phyloP scores from a whole-genome alignment of 2,113 vertebrate genomes.

The Paracanthobrama guichenoti region DNA sequence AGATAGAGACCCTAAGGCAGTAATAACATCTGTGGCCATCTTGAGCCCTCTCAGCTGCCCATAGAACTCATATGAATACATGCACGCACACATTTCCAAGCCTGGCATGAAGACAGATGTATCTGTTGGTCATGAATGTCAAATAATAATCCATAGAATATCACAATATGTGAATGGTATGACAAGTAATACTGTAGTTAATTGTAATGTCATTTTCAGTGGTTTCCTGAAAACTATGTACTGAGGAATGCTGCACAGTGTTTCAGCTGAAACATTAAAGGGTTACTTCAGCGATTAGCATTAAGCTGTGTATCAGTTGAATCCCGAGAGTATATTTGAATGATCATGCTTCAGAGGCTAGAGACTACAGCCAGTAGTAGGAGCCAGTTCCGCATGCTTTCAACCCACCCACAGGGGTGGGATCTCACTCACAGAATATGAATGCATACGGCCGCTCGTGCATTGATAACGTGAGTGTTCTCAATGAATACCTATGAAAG shows the following conservation, averaged over 20 bases:
- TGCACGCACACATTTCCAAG: slow-evolving; percentile 2
- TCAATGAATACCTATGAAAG: too few relatives aligned
- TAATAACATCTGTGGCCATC: slow-evolving; percentile 53
- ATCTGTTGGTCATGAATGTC: not conserved
- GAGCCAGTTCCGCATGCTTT: too few relatives aligned
- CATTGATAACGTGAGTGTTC: too few relatives aligned
- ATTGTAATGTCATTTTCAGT: not conserved
- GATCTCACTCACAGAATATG: too few relatives aligned
- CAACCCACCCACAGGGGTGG: too few relatives aligned
- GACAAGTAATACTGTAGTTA: not conserved
- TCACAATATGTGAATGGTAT: slow-evolving; percentile 8
- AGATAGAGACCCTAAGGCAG: slow-evolving; percentile 27
- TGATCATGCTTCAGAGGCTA: too few relatives aligned
- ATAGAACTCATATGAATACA: not conserved
- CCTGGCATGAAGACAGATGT: not conserved
- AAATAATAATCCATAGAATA: not conserved
- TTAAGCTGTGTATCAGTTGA: too few relatives aligned
- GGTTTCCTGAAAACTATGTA: not conserved
- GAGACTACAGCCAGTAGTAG: too few relatives aligned
- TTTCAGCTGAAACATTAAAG: not conserved
- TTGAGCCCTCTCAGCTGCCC: slow-evolving; percentile 26
- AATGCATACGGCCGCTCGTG: too few relatives aligned
- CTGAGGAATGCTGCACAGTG: not conserved
- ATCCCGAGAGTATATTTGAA: too few relatives aligned
- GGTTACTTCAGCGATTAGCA: too few relatives aligned